Conservation (phyloP, 2,797 vertebrate species). For the Hydrocynus forskahlii region DNA sequence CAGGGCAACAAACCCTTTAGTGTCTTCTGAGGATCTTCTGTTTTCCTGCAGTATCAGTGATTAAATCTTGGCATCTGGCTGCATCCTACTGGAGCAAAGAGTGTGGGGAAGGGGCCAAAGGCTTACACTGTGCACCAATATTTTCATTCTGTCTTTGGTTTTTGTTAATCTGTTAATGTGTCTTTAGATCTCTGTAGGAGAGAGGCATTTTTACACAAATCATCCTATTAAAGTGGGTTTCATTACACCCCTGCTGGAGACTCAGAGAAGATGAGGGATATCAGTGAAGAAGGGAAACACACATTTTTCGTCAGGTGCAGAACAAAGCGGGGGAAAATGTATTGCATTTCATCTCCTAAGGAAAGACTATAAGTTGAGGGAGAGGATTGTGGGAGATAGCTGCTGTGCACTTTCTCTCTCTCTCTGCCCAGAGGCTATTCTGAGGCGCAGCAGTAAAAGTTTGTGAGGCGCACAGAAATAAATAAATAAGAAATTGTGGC, state of each 20-base stretch:
- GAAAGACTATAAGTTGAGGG: constrained; percentile 38
- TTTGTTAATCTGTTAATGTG: too few relatives aligned
- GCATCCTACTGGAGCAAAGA: too few relatives aligned
- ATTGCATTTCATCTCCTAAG: constrained; percentile 34
- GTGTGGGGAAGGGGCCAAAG: too few relatives aligned
- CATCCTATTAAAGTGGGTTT: too few relatives aligned
- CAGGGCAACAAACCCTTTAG: too few relatives aligned
- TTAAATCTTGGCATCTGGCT: too few relatives aligned
- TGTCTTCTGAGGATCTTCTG: too few relatives aligned
- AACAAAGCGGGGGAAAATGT: constrained; percentile 44
- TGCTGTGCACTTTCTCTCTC: constrained; percentile 25
- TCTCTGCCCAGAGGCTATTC: constrained; percentile 34
- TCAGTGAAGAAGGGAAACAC: constrained; percentile 12
- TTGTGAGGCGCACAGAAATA: constrained; percentile 58
- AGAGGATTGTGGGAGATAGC: constrained; percentile 32
- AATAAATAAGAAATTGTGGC: constrained; percentile 54
- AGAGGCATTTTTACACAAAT: too few relatives aligned
- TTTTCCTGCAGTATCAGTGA: too few relatives aligned
- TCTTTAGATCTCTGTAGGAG: too few relatives aligned
- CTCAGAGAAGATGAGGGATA: not conserved
- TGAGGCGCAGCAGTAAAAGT: constrained; percentile 54
- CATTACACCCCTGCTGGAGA: not conserved
- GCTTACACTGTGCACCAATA: too few relatives aligned
- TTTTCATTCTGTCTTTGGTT: too few relatives aligned
- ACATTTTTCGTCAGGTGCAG: constrained; percentile 36